phyloP scores from a whole-genome alignment of 2,888 invertebrate genomes.

The Ferrisia virgata region DNA sequence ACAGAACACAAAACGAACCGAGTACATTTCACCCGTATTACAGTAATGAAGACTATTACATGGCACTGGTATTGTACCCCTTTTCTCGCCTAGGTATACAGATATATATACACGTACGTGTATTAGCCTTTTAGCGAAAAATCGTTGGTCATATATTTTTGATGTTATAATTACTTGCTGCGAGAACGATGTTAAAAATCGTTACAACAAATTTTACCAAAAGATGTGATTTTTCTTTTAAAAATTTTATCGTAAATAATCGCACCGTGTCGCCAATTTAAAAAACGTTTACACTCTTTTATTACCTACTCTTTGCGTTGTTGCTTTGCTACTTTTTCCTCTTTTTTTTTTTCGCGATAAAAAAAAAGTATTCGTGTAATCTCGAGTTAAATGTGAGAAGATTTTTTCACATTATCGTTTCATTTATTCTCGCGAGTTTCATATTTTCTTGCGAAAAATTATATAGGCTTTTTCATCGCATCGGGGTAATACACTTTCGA shows the following conservation, averaged over 20 bases:
- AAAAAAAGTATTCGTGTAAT: neutral
- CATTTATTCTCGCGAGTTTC: neutral
- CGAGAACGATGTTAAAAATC: neutral
- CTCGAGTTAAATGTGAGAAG: neutral
- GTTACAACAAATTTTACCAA: neutral
- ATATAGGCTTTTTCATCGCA: neutral
- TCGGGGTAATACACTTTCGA: neutral
- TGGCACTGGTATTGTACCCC: neutral
- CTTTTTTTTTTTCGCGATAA: neutral
- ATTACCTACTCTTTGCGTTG: neutral
- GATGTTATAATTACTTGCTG: neutral
- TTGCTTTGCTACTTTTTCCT: neutral
- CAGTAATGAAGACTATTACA: conserved; percentile 1
- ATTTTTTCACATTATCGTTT: neutral
- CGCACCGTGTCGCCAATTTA: neutral
- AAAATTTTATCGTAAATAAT: neutral
- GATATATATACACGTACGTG: neutral
- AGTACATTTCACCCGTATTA: neutral
- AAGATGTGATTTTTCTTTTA: neutral
- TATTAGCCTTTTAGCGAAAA: neutral
- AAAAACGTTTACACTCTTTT: neutral
- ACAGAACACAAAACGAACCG: neutral
- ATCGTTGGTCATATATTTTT: neutral
- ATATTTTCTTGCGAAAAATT: neutral
- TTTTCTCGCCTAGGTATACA: neutral